A percentile compares a stretch with the other conserved stretches of the same genome.
Conservation (phyloP, 1,140 invertebrate species). For the Matsumurasca onukii region DNA sequence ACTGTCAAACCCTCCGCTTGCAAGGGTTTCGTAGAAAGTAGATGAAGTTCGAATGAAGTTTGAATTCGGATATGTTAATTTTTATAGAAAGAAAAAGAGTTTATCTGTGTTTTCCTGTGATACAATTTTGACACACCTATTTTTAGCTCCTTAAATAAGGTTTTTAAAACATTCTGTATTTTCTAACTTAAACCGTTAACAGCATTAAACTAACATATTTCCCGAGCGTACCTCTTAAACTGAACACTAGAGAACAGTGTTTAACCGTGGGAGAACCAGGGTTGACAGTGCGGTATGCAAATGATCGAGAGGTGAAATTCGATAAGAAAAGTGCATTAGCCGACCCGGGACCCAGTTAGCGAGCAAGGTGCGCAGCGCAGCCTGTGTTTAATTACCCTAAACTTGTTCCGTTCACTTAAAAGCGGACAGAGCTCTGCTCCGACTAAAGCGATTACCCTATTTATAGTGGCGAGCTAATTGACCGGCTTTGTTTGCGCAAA, state of each 20-base stretch:
- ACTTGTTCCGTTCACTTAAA: conserved; percentile 17
- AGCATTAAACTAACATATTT: background rate
- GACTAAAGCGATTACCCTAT: conserved; percentile 23
- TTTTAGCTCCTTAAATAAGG: too few relatives aligned
- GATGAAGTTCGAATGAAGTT: too few relatives aligned
- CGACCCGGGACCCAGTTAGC: background rate
- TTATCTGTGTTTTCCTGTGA: too few relatives aligned
- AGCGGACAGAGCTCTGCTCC: too few relatives aligned
- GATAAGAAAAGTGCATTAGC: background rate
- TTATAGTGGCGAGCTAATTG: conserved; percentile 11
- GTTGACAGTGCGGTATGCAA: background rate
- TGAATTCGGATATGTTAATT: too few relatives aligned
- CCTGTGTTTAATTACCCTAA: conserved; percentile 21
- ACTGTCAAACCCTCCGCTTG: too few relatives aligned
- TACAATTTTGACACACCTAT: too few relatives aligned
- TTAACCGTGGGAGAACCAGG: background rate
- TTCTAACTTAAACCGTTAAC: too few relatives aligned
- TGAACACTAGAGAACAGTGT: background rate
- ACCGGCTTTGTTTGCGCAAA: background rate
- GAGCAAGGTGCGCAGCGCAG: background rate
- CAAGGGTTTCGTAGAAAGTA: too few relatives aligned
- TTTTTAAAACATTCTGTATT: too few relatives aligned
- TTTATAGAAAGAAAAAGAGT: too few relatives aligned
- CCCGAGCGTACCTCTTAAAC: background rate
- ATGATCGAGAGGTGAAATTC: background rate